Evolutionary conservation across 2,797 vertebrate genomes (phyloP).

Genomic region (Crenuchus spilurus): DNA sequence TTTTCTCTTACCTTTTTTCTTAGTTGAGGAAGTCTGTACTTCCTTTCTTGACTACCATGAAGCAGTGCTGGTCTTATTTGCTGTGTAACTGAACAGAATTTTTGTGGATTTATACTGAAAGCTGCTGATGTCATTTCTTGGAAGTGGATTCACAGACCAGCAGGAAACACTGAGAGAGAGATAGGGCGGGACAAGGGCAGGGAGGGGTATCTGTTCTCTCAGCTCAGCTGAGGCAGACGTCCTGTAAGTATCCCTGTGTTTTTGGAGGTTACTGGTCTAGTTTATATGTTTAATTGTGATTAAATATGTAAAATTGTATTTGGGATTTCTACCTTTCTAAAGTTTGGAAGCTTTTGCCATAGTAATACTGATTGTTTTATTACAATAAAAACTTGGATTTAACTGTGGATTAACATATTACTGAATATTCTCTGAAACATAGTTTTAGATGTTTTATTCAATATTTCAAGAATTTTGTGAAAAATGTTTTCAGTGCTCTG

Average conservation of each 20-base stretch:
- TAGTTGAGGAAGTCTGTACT: slow-evolving; percentile 78
- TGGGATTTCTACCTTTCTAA: too few relatives aligned
- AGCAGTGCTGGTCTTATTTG: slow-evolving; percentile 40
- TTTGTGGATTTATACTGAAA: not conserved
- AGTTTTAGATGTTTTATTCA: too few relatives aligned
- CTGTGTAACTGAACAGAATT: not conserved
- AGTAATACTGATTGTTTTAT: too few relatives aligned
- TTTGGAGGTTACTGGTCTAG: slow-evolving; percentile 28
- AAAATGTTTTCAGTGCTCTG: too few relatives aligned
- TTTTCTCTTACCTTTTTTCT: slow-evolving; percentile 59
- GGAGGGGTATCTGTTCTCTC: slow-evolving; percentile 23
- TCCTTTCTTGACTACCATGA: slow-evolving; percentile 76
- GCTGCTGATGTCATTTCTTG: not conserved
- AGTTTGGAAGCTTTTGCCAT: slow-evolving; percentile 34
- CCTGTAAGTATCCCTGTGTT: slow-evolving; percentile 47
- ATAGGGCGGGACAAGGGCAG: not conserved
- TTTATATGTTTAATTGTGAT: slow-evolving; percentile 24
- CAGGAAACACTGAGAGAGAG: not conserved
- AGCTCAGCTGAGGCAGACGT: slow-evolving; percentile 16
- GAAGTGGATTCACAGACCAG: not conserved
- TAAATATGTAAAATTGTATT: slow-evolving; percentile 24
- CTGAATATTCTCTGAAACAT: too few relatives aligned
- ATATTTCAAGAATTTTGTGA: too few relatives aligned
- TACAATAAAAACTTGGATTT: too few relatives aligned
- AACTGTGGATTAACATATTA: too few relatives aligned